phyloP scores from a whole-genome alignment of 2,797 vertebrate species.

The Anguilla marmorata region DNA sequence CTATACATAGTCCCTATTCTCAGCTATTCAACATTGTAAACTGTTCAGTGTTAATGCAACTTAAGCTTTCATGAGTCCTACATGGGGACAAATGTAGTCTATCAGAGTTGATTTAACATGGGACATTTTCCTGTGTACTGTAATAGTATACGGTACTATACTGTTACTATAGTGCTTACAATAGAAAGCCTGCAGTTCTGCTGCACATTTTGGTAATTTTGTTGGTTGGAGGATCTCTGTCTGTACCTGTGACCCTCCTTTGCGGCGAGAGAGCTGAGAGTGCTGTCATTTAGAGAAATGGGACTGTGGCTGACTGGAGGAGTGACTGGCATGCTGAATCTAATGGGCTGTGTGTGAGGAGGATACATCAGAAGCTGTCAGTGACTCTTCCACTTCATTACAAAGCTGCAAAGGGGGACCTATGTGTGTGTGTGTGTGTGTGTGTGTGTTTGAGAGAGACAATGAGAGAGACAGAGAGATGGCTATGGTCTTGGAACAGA shows the following conservation, averaged over 20 bases:
- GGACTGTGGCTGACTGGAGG: constrained; percentile 19
- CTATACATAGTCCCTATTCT: not conserved
- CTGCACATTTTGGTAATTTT: not conserved
- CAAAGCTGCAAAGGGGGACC: not conserved
- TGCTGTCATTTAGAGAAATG: constrained; percentile 33
- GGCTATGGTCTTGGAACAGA: not conserved
- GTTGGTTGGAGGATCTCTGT: not conserved
- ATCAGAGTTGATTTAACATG: not conserved
- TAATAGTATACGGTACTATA: not conserved
- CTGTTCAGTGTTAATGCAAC: not conserved
- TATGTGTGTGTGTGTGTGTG: not conserved
- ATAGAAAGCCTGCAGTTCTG: not conserved
- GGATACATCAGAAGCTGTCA: not conserved
- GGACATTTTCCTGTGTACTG: not conserved
- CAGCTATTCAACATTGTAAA: not conserved
- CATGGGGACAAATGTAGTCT: not conserved
- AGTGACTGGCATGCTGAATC: constrained; percentile 10
- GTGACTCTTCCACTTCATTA: constrained; percentile 9
- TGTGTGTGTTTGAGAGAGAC: not conserved
- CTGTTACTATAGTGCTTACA: not conserved
- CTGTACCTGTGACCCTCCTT: constrained; percentile 22
- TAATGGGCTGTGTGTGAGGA: not conserved
- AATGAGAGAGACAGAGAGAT: not conserved
- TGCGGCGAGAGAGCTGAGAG: constrained; percentile 7
- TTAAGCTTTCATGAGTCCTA: not conserved